Evolutionary conservation across 2,888 invertebrate genomes (phyloP).

Genomic region (Dicycla oo): DNA sequence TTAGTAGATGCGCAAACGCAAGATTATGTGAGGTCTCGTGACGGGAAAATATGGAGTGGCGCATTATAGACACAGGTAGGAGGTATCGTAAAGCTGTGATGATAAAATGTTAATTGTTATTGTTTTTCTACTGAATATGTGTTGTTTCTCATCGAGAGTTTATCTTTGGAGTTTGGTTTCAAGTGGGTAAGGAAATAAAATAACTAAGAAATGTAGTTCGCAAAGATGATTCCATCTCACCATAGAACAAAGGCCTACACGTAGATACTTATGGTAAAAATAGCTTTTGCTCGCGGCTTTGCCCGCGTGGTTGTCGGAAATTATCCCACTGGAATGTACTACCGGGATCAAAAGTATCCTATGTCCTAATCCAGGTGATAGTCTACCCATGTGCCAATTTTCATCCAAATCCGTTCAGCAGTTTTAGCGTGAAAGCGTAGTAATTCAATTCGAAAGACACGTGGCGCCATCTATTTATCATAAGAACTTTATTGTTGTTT

Average conservation of each 20-base stretch:
- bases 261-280: background rate
- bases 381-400: too few species aligned
- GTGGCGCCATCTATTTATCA: too few species aligned
- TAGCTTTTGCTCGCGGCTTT: too few species aligned
- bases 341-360: too few species aligned
- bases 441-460: too few species aligned
- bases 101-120: conserved; percentile 6
- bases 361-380: too few species aligned
- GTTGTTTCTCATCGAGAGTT: background rate
- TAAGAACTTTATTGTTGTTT: too few species aligned
- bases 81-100: background rate
- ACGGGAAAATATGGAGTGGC: conserved; percentile 21
- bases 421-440: too few species aligned
- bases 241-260: background rate
- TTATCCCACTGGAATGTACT: too few species aligned
- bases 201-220: background rate
- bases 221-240: background rate
- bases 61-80: too few species aligned
- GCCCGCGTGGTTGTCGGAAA: too few species aligned
- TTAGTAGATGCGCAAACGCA: conserved; percentile 31
- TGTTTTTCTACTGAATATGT: background rate
- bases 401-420: too few species aligned
- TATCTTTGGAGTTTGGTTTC: background rate
- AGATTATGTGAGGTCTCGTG: conserved; percentile 29
- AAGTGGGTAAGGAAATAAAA: background rate